Conservation (phyloP, 2,113 vertebrate species). For the Acrocephalus arundinaceus region DNA sequence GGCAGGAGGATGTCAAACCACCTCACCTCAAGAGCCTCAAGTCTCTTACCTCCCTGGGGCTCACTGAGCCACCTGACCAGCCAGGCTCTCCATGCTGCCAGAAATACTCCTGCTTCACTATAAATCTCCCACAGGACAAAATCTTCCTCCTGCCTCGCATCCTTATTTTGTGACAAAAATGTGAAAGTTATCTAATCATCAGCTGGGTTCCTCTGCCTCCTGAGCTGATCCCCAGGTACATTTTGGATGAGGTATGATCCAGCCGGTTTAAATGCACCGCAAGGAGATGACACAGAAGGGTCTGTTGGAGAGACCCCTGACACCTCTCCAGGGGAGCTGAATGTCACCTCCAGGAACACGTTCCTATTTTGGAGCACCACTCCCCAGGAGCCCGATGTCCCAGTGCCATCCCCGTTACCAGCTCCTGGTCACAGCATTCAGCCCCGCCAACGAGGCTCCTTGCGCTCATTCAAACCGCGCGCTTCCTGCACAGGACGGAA, state of each 20-base stretch:
- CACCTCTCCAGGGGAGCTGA: neutral
- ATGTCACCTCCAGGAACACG: neutral
- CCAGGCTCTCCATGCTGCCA: accelerated
- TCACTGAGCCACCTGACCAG: neutral
- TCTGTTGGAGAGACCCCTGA: neutral
- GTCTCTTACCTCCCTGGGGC: neutral
- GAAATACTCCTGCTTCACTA: neutral
- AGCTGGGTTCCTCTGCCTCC: neutral
- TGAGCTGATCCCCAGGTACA: neutral
- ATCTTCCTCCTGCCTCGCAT: neutral
- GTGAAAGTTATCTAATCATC: neutral
- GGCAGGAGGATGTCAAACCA: neutral
- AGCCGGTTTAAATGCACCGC: accelerated
- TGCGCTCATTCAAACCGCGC: neutral
- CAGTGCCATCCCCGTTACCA: accelerated
- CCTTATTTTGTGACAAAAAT: neutral
- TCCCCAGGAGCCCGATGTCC: accelerated
- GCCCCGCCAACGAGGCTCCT: accelerated
- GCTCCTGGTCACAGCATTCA: neutral
- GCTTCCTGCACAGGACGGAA: accelerated
- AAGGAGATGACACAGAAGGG: neutral
- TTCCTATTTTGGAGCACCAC: neutral
- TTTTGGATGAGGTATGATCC: neutral
- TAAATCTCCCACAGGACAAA: neutral
- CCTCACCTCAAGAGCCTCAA: too few species aligned